These are phyloP conservation scores for Leucophora obtusa DNA, from an alignment of 2,888 invertebrate species.

Conservation along the genomic window DNA sequence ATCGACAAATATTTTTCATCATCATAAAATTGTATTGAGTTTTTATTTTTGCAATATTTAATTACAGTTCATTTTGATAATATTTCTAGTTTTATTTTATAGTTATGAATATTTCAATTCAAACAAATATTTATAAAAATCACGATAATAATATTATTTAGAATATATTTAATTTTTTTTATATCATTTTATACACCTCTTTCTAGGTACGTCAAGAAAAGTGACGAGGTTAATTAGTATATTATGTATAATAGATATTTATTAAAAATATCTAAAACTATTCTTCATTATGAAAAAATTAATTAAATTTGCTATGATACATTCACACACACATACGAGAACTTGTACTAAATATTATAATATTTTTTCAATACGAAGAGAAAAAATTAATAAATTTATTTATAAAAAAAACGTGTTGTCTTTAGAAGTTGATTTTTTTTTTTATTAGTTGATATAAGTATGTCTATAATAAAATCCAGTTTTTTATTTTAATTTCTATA, in stretches of 20 bases:
- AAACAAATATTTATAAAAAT: background rate
- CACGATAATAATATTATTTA: background rate
- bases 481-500: constrained; percentile 30
- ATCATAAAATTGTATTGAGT: no score
- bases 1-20: no score
- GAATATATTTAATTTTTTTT: background rate
- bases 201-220: background rate
- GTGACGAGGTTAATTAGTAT: background rate
- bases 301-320: background rate
- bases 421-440: constrained; percentile 28
- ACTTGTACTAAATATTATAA: background rate
- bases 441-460: constrained; percentile 15
- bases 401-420: constrained; percentile 48
- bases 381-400: constrained; percentile 54
- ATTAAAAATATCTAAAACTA: background rate
- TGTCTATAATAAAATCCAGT: constrained; percentile 55
- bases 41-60: no score
- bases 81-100: background rate
- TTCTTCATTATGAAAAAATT: background rate
- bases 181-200: background rate
- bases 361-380: background rate
- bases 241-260: constrained; percentile 8
- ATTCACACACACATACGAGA: background rate
- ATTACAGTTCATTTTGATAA: background rate
- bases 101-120: background rate